phyloP scores from a whole-genome alignment of 2,113 vertebrate genomes.

The Pygoscelis antarcticus region DNA sequence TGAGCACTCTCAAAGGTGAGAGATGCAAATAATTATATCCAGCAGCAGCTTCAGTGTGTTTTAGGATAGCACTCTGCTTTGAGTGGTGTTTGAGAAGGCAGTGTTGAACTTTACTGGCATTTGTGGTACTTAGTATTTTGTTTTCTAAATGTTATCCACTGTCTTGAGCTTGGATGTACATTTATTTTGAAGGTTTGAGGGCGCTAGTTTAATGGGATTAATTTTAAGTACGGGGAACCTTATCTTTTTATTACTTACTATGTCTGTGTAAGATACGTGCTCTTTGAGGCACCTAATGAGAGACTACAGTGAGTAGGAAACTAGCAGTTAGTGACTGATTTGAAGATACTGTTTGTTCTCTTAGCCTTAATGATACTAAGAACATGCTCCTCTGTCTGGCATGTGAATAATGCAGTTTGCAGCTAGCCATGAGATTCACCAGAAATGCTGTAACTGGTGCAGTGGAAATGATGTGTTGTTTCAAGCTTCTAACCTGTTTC shows the following conservation, averaged over 20 bases:
- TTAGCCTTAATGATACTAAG: background rate
- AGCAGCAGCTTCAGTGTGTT: background rate
- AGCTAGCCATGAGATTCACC: background rate
- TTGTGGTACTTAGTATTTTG: background rate
- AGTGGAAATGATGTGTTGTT: background rate
- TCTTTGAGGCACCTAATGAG: background rate
- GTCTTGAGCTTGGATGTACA: background rate
- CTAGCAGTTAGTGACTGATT: background rate
- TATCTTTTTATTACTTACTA: background rate
- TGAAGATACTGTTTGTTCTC: background rate
- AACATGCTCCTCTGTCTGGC: rapidly evolving
- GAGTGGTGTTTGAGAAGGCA: background rate
- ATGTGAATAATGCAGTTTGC: background rate
- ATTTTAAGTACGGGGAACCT: background rate
- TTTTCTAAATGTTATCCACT: background rate
- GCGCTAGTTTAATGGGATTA: background rate
- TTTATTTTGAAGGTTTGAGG: background rate
- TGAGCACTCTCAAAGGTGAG: background rate
- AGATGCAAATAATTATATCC: background rate
- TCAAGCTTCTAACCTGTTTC: background rate
- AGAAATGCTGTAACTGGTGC: background rate
- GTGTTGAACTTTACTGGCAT: background rate
- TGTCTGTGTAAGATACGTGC: background rate
- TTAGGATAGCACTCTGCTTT: background rate
- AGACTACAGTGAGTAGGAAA: background rate